Conservation (phyloP, 2,888 invertebrate species). For the Clunio marinus region DNA sequence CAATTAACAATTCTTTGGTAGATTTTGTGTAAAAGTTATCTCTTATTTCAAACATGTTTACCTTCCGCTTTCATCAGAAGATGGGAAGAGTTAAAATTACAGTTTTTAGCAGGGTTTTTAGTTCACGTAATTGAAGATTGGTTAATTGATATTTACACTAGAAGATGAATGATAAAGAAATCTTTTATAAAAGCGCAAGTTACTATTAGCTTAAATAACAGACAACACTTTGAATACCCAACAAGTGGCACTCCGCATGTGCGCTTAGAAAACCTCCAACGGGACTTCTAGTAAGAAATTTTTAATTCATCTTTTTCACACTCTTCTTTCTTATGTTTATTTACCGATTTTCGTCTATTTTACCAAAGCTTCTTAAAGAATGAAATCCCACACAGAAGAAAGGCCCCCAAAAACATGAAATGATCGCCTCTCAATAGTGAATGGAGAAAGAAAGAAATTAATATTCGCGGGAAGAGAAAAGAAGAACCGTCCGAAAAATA, state of each 20-base stretch:
- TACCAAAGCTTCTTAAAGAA: background rate
- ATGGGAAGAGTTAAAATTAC: no score
- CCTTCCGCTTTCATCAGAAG: no score
- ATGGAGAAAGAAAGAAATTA: slow-evolving; percentile 15
- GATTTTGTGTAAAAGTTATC: no score
- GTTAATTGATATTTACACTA: slow-evolving; percentile 9
- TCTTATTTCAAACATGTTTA: no score
- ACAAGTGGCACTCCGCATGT: slow-evolving; percentile 2
- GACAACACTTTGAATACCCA: background rate
- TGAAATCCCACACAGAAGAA: background rate
- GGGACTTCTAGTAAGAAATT: slow-evolving; percentile 4
- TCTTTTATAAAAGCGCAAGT: background rate
- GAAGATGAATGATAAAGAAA: background rate
- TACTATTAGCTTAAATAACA: background rate
- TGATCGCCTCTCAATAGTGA: no score
- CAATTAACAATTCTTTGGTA: no score
- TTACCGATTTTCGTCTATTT: background rate
- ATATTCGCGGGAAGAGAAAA: background rate
- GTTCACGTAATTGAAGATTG: background rate
- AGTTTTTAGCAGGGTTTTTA: background rate
- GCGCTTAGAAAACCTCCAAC: background rate
- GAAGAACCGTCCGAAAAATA: slow-evolving; percentile 1
- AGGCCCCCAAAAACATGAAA: no score
- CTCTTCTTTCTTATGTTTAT: slow-evolving; percentile 12
- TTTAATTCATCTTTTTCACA: background rate